Conservation (phyloP, 2,797 vertebrate genomes). For the Oophaga sylvatica region DNA sequence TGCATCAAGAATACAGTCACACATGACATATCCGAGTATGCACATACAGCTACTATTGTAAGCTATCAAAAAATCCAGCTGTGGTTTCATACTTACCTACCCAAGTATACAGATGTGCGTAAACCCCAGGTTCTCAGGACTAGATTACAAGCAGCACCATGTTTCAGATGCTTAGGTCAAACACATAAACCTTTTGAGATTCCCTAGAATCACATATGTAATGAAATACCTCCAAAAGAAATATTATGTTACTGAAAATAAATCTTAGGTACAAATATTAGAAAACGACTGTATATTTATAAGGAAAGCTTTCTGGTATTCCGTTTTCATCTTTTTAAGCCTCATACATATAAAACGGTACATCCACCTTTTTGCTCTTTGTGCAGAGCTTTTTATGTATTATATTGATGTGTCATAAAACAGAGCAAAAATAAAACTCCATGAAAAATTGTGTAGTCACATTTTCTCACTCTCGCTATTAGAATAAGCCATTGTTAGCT, state of each 20-base stretch:
- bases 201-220: neutral
- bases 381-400: conserved; percentile 9
- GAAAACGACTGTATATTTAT: neutral
- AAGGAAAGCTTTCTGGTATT: neutral
- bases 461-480: conserved; percentile 34
- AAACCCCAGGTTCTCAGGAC: too few species aligned
- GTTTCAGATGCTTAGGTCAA: too few species aligned
- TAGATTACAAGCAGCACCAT: too few species aligned
- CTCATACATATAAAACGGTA: neutral
- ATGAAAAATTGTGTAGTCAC: conserved; percentile 44
- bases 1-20: too few species aligned
- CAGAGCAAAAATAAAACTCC: conserved; percentile 21
- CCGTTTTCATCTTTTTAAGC: neutral
- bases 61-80: too few species aligned
- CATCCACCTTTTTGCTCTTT: neutral
- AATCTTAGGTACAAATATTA: neutral
- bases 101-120: too few species aligned
- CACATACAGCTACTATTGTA: too few species aligned
- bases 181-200: neutral
- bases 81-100: too few species aligned
- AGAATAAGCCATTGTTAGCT: conserved; percentile 57
- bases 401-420: conserved; percentile 31
- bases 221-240: neutral
- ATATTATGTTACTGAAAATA: neutral
- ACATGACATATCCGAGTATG: too few species aligned